These are phyloP conservation scores for Callosobruchus maculatus DNA, from an alignment of 2,888 invertebrate genomes.

Conservation along the genomic window DNA sequence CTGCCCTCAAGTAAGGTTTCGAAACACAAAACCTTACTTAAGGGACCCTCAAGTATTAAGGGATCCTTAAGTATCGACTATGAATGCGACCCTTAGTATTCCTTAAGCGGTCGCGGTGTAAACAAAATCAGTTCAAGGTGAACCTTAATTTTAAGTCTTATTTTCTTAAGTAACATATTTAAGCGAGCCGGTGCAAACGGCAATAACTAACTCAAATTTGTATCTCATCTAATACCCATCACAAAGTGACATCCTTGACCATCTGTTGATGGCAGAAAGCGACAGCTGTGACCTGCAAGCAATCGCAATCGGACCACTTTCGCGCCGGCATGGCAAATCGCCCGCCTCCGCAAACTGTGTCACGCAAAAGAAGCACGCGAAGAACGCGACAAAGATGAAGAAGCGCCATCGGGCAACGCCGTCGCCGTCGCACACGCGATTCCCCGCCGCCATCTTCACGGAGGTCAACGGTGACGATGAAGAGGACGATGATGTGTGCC, in stretches of 20 bases:
- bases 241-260: background rate
- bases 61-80: too few species aligned
- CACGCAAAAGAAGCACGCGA: background rate
- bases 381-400: background rate
- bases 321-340: background rate
- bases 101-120: too few species aligned
- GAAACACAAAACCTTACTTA: too few species aligned
- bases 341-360: background rate
- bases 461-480: background rate
- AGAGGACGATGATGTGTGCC: background rate
- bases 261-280: background rate
- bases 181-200: too few species aligned
- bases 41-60: too few species aligned
- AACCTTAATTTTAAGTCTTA: too few species aligned
- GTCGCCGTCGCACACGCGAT: background rate
- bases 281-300: background rate
- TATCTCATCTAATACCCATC: too few species aligned
- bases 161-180: too few species aligned
- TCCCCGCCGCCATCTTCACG: background rate
- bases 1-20: too few species aligned
- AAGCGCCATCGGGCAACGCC: background rate
- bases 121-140: too few species aligned
- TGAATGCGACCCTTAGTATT: too few species aligned
- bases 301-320: background rate
- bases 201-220: too few species aligned